These are phyloP conservation scores for Phalacrocorax brasilianus DNA, from an alignment of 2,113 vertebrate genomes.

Conservation along the genomic window DNA sequence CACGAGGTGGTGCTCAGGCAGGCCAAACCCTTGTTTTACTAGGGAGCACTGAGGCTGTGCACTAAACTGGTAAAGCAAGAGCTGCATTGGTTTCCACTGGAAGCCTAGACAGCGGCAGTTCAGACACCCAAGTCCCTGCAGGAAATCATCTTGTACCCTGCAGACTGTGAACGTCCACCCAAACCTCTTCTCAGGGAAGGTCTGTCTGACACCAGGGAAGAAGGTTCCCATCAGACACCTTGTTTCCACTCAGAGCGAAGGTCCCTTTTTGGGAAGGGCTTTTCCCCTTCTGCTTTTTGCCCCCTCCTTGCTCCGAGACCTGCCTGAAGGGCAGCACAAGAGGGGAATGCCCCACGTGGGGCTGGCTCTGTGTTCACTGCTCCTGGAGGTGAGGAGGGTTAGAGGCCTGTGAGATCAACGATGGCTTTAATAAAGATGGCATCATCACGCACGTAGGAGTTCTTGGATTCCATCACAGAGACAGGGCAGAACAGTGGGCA, in stretches of 20 bases:
- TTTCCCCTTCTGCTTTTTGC: background rate
- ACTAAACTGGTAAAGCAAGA: background rate
- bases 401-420: constrained; percentile 90
- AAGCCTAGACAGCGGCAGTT: background rate
- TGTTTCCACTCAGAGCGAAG: background rate
- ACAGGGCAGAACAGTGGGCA: constrained; percentile 95
- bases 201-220: background rate
- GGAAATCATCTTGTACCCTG: background rate
- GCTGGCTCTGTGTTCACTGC: background rate
- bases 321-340: constrained; percentile 3
- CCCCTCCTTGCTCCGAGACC: background rate
- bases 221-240: background rate
- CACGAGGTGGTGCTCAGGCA: background rate
- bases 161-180: background rate
- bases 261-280: background rate
- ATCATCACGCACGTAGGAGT: constrained; percentile 89
- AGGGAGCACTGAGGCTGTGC: background rate
- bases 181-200: background rate
- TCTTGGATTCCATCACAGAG: constrained; percentile 87
- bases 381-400: constrained; percentile 19
- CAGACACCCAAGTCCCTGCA: background rate
- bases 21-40: background rate
- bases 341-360: background rate
- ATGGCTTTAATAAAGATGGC: constrained; percentile 96
- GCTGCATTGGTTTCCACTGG: background rate